Evolutionary conservation across 1,140 invertebrate species (phyloP), one percentile per base, ranked within the genome.

Genomic region (Rhizoglyphus robini): DNA sequence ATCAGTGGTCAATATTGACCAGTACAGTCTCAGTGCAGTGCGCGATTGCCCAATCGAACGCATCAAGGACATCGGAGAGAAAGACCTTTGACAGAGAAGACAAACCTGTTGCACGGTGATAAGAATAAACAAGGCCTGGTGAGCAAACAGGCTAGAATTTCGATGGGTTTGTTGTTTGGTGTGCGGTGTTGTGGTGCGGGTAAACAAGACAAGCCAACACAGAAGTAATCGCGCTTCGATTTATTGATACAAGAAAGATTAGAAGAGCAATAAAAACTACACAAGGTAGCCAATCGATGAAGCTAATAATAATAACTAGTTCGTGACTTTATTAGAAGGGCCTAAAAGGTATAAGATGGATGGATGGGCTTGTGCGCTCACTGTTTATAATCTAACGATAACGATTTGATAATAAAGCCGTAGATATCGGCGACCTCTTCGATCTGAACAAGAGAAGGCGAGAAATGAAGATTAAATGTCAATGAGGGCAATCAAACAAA

Each of bases 361-460:
- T n/a, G n/a, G n/a, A n/a, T n/a, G n/a, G n/a, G n/a, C n/a, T n/a
- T n/a, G n/a, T n/a, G n/a, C n/a, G n/a, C n/a, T n/a, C n/a, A 41
- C 18, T 41, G 36, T 18, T 41, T 41, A 71, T 86, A 87, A 69
- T 83, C 73, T 34, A 90, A 77, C 34, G 83, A 83, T 49, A 94
- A 77, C 57, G 84, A 80, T 74, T 85, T 83, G n/a, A 83, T 83
- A 65, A 94, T 83, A 77, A 96, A 96, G 70, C 86, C 84, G 73
- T 90, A 82, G 67, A 91, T 86, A 71, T 95, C 90, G 0, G 86
- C 86, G 65, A 84, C 79, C 76, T 95, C 90, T 69, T 92, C 88
- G 72, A 96, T 95, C 84, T 90, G 78, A 83, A 83, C 48, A 64
- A 61, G 3, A 31, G 4, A 60, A 34, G 3, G 5, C 11, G 2